Evolutionary conservation across 2,113 vertebrate species (phyloP).

Genomic region (Atractosteus spatula): DNA sequence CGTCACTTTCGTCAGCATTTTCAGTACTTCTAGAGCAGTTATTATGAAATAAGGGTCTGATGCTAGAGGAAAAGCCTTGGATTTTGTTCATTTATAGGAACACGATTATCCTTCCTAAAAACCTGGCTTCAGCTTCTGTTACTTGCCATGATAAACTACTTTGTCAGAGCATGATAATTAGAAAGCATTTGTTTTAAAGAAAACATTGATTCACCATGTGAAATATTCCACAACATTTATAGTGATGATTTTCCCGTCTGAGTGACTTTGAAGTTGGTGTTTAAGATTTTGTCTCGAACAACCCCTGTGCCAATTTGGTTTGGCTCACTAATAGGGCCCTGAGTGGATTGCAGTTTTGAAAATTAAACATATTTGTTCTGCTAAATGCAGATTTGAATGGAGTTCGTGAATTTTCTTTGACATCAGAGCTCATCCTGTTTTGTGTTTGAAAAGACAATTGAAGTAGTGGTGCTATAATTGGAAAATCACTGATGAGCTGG

Average conservation of each 20-base stretch:
- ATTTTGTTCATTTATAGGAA: conserved; percentile 4
- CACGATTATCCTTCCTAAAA: conserved; percentile 17
- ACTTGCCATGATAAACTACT: neutral
- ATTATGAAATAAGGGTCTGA: conserved; percentile 1
- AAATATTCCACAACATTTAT: neutral
- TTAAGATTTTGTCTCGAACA: conserved; percentile 14
- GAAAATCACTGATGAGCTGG: conserved; percentile 36
- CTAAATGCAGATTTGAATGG: conserved; percentile 28
- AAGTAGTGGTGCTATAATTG: conserved; percentile 33
- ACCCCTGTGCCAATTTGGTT: conserved; percentile 6
- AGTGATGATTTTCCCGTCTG: conserved; percentile 7
- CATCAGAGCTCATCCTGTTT: conserved; percentile 16
- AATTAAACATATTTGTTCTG: conserved; percentile 28
- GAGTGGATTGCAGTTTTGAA: conserved; percentile 21
- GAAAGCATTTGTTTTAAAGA: neutral
- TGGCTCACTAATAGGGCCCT: conserved; percentile 1
- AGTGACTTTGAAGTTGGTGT: neutral
- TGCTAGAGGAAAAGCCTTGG: conserved; percentile 6
- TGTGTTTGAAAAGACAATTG: conserved; percentile 29
- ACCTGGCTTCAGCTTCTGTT: conserved; percentile 6
- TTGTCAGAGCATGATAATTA: neutral
- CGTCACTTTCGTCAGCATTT: neutral
- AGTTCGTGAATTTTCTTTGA: conserved; percentile 8
- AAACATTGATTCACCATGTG: neutral
- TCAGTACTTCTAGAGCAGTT: conserved; percentile 1